phyloP scores from a whole-genome alignment of 2,113 vertebrate species.

The Corythaeola cristata region DNA sequence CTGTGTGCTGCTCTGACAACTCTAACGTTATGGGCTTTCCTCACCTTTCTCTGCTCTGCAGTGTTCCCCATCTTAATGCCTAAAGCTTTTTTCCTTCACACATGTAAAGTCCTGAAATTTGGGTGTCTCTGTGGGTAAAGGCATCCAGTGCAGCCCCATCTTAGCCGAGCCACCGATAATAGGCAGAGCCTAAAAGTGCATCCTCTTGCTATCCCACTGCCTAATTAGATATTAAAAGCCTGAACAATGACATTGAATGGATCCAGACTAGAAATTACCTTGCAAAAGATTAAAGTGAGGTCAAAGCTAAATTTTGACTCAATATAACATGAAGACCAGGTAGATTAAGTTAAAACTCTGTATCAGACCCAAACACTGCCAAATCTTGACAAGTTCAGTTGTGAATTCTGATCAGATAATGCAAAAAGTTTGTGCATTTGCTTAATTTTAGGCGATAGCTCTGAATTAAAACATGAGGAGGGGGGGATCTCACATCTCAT shows the following conservation, averaged over 20 bases:
- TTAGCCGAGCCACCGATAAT: not conserved
- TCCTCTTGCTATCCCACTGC: not conserved
- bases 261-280: not conserved
- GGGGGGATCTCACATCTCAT: not conserved
- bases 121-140: not conserved
- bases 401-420: not conserved
- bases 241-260: not conserved
- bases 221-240: not conserved
- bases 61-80: not conserved
- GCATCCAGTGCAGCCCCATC: not conserved
- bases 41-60: not conserved
- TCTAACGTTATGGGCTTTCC: not conserved
- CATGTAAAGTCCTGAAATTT: not conserved
- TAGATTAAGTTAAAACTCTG: not conserved
- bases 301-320: not conserved
- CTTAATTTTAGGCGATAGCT: not conserved
- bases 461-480: not conserved
- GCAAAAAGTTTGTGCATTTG: not conserved
- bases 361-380: not conserved
- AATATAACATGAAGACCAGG: accelerated
- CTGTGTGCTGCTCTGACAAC: not conserved
- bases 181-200: not conserved
- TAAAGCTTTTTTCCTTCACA: not conserved
- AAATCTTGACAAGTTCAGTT: not conserved
- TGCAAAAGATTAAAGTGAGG: not conserved